A percentile compares a stretch with the other conserved stretches of the same genome.
phyloP scores from a whole-genome alignment of 2,113 vertebrate genomes.

The human (Homo sapiens) region DNA sequence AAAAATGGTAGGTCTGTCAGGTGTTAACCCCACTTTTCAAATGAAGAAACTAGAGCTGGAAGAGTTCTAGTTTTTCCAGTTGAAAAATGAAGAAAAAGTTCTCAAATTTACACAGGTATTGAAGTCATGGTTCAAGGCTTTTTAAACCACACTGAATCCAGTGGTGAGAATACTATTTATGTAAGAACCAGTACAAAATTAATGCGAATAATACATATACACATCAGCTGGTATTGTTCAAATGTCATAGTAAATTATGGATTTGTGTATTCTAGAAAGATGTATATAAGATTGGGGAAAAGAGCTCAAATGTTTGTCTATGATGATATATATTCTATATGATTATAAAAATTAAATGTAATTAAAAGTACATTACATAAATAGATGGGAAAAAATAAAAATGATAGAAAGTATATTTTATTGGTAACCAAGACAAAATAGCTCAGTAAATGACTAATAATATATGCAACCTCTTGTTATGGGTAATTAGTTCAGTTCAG shows the following conservation, averaged over 20 bases:
- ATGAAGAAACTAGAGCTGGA: not conserved
- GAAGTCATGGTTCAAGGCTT: not conserved
- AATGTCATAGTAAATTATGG: not conserved
- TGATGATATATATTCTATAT: not conserved
- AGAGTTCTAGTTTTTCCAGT: not conserved
- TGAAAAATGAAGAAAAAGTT: not conserved
- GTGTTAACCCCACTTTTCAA: not conserved
- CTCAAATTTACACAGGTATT: not conserved
- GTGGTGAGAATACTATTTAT: not conserved
- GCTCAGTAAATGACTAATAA: not conserved
- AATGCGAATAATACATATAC: not conserved
- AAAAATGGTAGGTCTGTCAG: not conserved
- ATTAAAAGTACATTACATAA: not conserved
- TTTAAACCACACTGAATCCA: not conserved
- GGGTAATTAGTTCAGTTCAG: not conserved
- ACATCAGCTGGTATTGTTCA: not conserved
- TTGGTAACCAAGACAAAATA: not conserved
- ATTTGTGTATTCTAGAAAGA: conserved; percentile 17
- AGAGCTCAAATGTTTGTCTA: not conserved
- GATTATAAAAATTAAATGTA: not conserved
- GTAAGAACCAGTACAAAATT: not conserved
- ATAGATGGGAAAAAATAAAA: not conserved
- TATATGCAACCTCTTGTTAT: not conserved
- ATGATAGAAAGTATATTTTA: not conserved
- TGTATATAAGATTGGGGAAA: not conserved